Evolutionary conservation across 2,888 invertebrate genomes (phyloP).

Genomic region (Prostheceraeus crozeri): DNA sequence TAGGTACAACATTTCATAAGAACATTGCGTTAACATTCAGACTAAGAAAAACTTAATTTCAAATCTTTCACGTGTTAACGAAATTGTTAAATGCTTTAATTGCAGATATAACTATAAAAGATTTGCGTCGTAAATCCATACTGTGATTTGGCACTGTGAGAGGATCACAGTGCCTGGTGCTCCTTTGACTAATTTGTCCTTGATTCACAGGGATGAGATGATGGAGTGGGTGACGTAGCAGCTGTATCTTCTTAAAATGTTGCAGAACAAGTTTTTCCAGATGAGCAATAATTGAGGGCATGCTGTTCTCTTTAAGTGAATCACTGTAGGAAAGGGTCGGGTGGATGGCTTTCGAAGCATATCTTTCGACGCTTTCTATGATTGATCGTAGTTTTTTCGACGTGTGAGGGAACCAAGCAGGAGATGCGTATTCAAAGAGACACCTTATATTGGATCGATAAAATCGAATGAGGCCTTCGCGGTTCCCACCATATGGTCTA

Average conservation of each 20-base stretch:
- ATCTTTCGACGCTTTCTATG: slow-evolving; percentile 2
- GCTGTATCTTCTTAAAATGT: slow-evolving; percentile 1
- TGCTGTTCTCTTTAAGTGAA: background rate
- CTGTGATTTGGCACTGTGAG: no score
- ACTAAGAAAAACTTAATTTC: no score
- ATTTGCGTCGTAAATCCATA: no score
- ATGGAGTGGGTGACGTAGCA: background rate
- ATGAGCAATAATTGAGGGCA: background rate
- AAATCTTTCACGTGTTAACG: no score
- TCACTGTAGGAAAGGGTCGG: slow-evolving; percentile 15
- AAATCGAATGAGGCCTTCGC: slow-evolving; percentile 21
- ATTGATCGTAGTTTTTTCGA: background rate
- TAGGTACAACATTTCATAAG: no score
- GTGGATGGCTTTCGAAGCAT: background rate
- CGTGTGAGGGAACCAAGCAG: slow-evolving; percentile 16
- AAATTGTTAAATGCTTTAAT: no score
- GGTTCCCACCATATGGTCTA: background rate
- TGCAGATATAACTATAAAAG: no score
- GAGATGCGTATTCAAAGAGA: slow-evolving; percentile 13
- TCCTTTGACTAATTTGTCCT: slow-evolving; percentile 10
- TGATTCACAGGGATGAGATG: background rate
- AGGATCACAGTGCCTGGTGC: background rate
- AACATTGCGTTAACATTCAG: no score
- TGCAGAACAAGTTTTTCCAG: slow-evolving; percentile 1
- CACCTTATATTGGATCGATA: slow-evolving; percentile 19